A percentile compares a stretch with the other conserved stretches of the same genome.
phyloP scores from a whole-genome alignment of 2,888 invertebrate genomes.

The Tipula confusa region DNA sequence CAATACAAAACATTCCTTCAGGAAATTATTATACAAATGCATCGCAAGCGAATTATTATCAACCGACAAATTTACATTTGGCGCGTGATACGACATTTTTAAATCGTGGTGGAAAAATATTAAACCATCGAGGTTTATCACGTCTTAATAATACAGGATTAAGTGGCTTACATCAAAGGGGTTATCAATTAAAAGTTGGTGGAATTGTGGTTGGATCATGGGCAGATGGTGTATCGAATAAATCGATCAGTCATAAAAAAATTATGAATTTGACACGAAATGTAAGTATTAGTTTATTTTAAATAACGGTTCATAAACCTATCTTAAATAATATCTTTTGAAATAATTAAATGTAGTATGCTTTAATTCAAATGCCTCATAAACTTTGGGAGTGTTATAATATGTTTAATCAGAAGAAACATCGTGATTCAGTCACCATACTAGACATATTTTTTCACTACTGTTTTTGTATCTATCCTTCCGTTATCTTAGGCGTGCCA shows the following conservation, averaged over 20 bases:
- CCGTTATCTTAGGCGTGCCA: no score
- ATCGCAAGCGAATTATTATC: slow-evolving; percentile 15
- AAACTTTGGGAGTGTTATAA: no score
- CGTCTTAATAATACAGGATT: slow-evolving; percentile 25
- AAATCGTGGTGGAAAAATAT: slow-evolving; percentile 32
- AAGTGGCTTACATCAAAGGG: slow-evolving; percentile 37
- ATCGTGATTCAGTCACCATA: no score
- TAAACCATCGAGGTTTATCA: slow-evolving; percentile 26
- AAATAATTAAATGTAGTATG: no score
- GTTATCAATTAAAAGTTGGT: slow-evolving; percentile 42
- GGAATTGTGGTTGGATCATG: slow-evolving; percentile 43
- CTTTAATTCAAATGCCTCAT: no score
- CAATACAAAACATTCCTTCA: slow-evolving; percentile 35
- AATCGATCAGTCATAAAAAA: not conserved
- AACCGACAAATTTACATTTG: slow-evolving; percentile 26
- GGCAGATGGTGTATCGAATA: slow-evolving; percentile 36
- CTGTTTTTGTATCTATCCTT: no score
- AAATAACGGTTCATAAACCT: no score
- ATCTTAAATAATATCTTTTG: no score
- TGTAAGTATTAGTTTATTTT: no score
- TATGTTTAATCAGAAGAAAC: no score
- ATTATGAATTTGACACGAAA: not conserved
- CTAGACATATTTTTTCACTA: no score
- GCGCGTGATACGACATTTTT: not conserved
- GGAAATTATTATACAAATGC: slow-evolving; percentile 26